phyloP scores from a whole-genome alignment of 2,797 vertebrate genomes.

The Enteromius radiatus region DNA sequence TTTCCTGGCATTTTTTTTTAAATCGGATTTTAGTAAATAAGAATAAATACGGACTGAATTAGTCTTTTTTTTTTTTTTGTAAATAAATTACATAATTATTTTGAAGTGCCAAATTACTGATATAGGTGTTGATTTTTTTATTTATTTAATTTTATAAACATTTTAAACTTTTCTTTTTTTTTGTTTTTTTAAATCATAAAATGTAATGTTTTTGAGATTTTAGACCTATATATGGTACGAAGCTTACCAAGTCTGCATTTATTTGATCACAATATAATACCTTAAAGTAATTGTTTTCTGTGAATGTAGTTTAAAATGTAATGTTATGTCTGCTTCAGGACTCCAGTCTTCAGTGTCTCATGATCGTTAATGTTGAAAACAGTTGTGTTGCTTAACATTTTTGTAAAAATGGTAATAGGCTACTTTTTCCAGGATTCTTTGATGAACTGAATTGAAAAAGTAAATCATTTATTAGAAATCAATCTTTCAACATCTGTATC shows the following conservation, averaged over 20 bases:
- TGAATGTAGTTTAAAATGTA: background rate
- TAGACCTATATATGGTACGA: background rate
- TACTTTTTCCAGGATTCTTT: background rate
- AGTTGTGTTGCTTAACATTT: background rate
- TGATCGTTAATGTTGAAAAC: background rate
- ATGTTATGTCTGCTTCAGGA: background rate
- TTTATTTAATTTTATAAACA: background rate
- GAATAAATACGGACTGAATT: background rate
- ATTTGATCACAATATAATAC: background rate
- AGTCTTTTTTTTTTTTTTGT: background rate
- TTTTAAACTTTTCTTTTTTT: background rate
- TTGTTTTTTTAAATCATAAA: background rate
- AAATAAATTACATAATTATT: no score
- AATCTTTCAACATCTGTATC: background rate
- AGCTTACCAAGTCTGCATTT: background rate
- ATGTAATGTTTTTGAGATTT: background rate
- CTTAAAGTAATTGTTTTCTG: background rate
- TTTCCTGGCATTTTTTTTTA: background rate
- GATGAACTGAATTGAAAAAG: no score
- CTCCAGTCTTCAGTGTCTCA: background rate
- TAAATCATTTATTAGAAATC: background rate
- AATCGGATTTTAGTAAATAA: background rate
- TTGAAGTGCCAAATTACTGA: no score
- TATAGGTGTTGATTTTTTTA: no score
- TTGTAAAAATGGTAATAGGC: background rate